Evolutionary conservation across 1,140 invertebrate species (phyloP), one percentile per base, ranked within the genome.

Genomic region (Heliconius nattereri): DNA sequence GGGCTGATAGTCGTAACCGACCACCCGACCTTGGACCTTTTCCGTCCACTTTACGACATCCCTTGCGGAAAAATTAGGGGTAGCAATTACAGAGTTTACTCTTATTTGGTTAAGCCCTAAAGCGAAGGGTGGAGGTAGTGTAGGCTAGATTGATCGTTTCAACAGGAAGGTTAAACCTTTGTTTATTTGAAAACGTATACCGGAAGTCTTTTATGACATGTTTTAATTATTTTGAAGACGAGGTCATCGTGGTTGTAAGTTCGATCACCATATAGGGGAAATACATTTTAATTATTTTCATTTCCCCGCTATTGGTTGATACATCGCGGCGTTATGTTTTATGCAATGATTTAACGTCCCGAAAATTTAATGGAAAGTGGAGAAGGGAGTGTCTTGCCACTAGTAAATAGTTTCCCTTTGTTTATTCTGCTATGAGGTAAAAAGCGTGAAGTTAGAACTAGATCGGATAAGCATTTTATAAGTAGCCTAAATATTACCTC

Each of bases 21-120:
- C 40, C 13, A 45, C 40, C 45, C 75, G 26, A 76, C 70, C 76
- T 77, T 72, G 70, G 26, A 52, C 70, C 45, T 26, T 77, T 71
- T 77, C 1, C 37, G 37, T 40, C 23, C 75, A 52, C 74, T 76
- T 77, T 77, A 77, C 76, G 37, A 71, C 45, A 60, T 76, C 76
- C 70, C 76, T 77, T 77, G 70, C 37, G 76, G 70, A 77, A 77
- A 77, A 77, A 72, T 77, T 77, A 77, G 70, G 76, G 45, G 9
- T 32, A 40, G 29, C 66, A 71, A 77, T 77, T 72, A 76, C 57
- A 29, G 40, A 72, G 76, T 54, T 77, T 54, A 71, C 71, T 77
- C 70, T 77, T 72, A 77, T 77, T 77, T 77, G 70, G n/a, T 52
- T 72, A 77, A 72, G 60, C 60, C 16, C 8, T 29, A 66, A 26